Conservation (phyloP, 2,113 vertebrate genomes). For the Cervus canadensis region DNA sequence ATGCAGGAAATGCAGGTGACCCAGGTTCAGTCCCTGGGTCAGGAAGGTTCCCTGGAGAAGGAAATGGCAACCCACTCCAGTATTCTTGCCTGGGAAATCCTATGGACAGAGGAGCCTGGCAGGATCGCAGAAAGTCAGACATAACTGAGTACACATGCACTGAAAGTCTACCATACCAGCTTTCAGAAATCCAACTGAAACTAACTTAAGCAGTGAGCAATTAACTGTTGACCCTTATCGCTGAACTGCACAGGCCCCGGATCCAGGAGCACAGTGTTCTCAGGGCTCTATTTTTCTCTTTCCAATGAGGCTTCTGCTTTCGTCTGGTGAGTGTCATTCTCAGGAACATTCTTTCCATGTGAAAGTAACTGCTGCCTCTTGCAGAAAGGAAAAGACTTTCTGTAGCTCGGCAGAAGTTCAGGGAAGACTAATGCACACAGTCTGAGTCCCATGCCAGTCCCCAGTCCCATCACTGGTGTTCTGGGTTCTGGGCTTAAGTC, state of each 20-base stretch:
- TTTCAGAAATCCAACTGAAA: neutral
- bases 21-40: neutral
- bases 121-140: rapidly evolving
- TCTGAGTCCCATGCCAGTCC: neutral
- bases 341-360: neutral
- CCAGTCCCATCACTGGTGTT: rapidly evolving
- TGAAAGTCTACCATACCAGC: neutral
- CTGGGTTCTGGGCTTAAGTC: neutral
- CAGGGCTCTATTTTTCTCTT: neutral
- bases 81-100: neutral
- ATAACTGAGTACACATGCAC: neutral
- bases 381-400: neutral
- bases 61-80: neutral
- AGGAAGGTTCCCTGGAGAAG: neutral
- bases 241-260: rapidly evolving
- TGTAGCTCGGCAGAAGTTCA: too few relatives aligned
- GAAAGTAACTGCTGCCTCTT: neutral
- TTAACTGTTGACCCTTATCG: rapidly evolving
- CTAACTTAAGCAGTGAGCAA: neutral
- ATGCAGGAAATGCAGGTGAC: neutral
- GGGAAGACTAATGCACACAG: too few relatives aligned
- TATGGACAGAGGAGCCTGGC: neutral
- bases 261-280: neutral
- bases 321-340: neutral
- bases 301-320: neutral